Base-by-base conservation (phyloP, 2,113 vertebrate species). In the Psophia crepitans region DNA sequence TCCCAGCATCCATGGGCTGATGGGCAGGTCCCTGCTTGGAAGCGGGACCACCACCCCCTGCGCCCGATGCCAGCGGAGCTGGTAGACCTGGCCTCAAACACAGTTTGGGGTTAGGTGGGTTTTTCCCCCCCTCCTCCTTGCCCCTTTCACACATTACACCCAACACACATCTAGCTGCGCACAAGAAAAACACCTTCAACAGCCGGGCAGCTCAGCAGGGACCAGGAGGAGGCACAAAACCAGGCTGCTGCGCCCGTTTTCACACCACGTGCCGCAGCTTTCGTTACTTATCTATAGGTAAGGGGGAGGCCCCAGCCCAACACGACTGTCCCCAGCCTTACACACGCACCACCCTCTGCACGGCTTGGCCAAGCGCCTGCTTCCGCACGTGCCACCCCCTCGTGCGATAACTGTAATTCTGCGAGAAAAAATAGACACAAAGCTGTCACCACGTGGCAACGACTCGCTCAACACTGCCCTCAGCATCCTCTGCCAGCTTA, bases 41-140 rank as follows among this genome's bases (percentile, higher is more conserved):
- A 22, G 2, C 0, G n/a, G 46, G 46, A 19, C 1, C 9, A 3
- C 35, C 10, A 2, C 6, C 9, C 28, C 11, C 17, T 0, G 1
- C 6, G 39, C 22, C 18, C 6, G 12, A 28, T 5, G 17, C 27
- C 44, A 15, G 22, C 2, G 2, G 33, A 12, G 19, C 28, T 5
- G 0, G 46, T 27, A 35, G 39, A 32, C 37, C 17, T 17, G 66
- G 12, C 7, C 11, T 41, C 44, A 16, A 35, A 30, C 20, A 4
- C 5, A 2, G 4, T 51, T n/a, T 51, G 28, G 30, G n/a, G 5
- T 10, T 24, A 51, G 49, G 4, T 41, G 7, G 13, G 2, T 12
- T 12, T 28, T 46, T 12, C 8, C 6, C 3, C 14, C 16, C 30
- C 49, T 9, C 30, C 30, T 35, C 49, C 76, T 64, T 9, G 30